Conservation (phyloP, 1,140 invertebrate species). For the Bathynomus jamesi region DNA sequence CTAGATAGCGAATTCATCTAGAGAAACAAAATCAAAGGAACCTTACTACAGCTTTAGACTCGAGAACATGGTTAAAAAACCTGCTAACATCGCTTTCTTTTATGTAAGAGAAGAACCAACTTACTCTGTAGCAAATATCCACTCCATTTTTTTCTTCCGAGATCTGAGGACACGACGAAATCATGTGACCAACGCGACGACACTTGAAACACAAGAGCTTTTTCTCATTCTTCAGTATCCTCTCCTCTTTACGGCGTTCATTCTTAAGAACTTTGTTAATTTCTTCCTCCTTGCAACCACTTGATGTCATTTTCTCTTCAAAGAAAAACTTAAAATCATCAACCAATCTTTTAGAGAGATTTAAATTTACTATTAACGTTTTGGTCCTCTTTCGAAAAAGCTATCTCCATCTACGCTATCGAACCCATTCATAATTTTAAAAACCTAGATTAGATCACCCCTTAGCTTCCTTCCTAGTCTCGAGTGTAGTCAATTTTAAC, state of each 20-base stretch:
- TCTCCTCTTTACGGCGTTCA: neutral
- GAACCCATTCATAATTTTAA: too few species aligned
- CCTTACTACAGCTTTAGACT: neutral
- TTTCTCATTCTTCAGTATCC: neutral
- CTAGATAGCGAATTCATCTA: neutral
- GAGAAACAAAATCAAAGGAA: neutral
- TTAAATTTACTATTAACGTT: too few species aligned
- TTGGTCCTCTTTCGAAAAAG: too few species aligned
- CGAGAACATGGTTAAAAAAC: neutral
- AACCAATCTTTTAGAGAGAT: too few species aligned
- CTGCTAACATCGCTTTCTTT: neutral
- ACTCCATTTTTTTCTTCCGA: neutral
- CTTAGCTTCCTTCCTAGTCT: too few species aligned
- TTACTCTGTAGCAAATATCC: neutral
- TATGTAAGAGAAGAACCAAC: neutral
- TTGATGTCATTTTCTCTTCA: neutral
- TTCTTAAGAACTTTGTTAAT: neutral
- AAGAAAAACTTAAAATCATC: too few species aligned
- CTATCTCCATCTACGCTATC: too few species aligned
- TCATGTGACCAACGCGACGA: neutral
- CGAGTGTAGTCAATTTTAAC: too few species aligned
- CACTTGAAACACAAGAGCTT: neutral
- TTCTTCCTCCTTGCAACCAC: neutral
- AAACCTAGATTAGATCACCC: too few species aligned
- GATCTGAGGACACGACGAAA: neutral